Conservation (phyloP, 35 echinoderm and acorn worm genomes). For the Strongylocentrotus purpuratus region DNA sequence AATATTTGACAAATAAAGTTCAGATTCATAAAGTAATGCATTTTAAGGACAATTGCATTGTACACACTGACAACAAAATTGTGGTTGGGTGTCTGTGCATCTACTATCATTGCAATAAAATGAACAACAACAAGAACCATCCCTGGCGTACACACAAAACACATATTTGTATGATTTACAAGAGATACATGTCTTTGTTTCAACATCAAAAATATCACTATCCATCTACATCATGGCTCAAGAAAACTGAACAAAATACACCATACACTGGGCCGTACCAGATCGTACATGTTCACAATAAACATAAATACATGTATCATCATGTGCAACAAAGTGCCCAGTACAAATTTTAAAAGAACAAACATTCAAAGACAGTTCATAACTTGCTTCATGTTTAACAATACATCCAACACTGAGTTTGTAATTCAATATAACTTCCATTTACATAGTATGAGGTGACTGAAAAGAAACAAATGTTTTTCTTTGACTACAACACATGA, state of each 20-base stretch:
- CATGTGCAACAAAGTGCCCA: not conserved
- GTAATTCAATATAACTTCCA: too few relatives aligned
- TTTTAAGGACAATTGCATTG: not conserved
- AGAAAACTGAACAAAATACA: not conserved
- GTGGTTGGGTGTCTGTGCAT: not conserved
- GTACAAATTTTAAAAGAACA: not conserved
- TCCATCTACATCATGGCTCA: not conserved
- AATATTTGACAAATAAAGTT: not conserved
- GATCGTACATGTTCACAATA: not conserved
- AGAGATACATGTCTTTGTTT: not conserved
- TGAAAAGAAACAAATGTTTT: too few relatives aligned
- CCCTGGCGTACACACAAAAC: not conserved
- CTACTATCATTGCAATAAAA: not conserved
- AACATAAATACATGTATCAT: not conserved
- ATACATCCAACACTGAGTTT: too few relatives aligned
- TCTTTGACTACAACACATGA: too few relatives aligned
- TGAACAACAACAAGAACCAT: not conserved
- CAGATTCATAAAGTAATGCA: not conserved
- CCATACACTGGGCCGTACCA: not conserved
- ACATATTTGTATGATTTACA: not conserved
- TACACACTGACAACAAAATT: not conserved
- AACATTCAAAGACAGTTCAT: not conserved
- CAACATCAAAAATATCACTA: not conserved
- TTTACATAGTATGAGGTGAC: too few relatives aligned
- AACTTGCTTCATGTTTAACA: not conserved